Evolutionary conservation across 2,888 invertebrate species (phyloP), one percentile per base, ranked within the genome.

Genomic region (Drosophila cognata): DNA sequence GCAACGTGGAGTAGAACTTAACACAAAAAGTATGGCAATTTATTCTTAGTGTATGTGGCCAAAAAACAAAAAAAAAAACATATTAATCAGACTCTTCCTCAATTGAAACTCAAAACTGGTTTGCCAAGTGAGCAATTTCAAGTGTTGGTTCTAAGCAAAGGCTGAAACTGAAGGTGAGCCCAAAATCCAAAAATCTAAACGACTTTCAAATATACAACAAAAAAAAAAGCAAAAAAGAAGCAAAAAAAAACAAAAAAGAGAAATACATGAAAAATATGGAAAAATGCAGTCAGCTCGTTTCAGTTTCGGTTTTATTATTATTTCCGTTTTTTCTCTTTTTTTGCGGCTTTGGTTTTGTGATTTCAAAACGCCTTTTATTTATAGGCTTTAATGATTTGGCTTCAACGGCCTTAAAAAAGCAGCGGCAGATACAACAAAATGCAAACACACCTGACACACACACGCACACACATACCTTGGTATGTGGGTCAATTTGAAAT

Each of bases 401-500:
- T 71, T 57, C 66, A 74, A 64, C 80, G 88, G 83, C 79, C 82
- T 82, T 74, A 84, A 67, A 79, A 67, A 87, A 70, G 71, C 85
- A 68, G 31, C 64, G 53, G 66, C 71, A 52, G 38, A 38, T 69
- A 57, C 50, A 51, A 81, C 28, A 63, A 74, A 67, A 79, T 79
- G 79, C 77, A 82, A 82, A 85, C 21, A 82, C 85, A 88, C 82
- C 79, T 88, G 71, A 80, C 60, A 53, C 29, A 48, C 31, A 65
- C 16, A 65, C 41, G 63, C 29, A 52, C 36, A 58, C 28, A 28
- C 60, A 36, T 85, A 82, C 77, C 76, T 81, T 90, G 91, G 91
- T 91, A 89, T 89, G 88, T 89, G 86, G 89, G 89, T 89, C 90
- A 91, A 69, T 81, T 88, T 77, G 79, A 89, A 89, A 88, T 90